phyloP scores from a whole-genome alignment of 2,113 vertebrate species.

The Mus pahari region DNA sequence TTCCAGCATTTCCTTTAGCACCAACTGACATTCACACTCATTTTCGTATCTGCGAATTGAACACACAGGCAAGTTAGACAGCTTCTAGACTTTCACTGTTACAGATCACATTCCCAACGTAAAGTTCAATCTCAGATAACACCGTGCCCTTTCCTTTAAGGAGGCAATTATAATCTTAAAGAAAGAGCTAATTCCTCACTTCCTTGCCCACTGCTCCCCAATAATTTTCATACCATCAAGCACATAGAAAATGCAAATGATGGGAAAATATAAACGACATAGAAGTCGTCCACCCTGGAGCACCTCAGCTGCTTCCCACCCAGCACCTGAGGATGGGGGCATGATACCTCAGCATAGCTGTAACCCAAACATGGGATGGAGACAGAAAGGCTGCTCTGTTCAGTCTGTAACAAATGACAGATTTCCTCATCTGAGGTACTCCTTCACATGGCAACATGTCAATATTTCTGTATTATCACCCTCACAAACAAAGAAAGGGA shows the following conservation, averaged over 20 bases:
- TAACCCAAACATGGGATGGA: background rate
- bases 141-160: background rate
- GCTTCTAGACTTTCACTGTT: background rate
- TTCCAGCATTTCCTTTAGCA: constrained; percentile 91
- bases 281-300: background rate
- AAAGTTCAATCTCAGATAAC: background rate
- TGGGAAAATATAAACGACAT: background rate
- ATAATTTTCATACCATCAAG: background rate
- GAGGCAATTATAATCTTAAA: background rate
- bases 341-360: background rate
- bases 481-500: background rate
- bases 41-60: constrained; percentile 91
- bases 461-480: constrained; percentile 4
- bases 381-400: background rate
- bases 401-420: background rate
- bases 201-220: background rate
- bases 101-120: background rate
- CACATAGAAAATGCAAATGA: background rate
- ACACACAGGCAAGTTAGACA: constrained; percentile 28
- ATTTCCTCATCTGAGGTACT: background rate
- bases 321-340: background rate
- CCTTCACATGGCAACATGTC: background rate
- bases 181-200: background rate
- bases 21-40: constrained; percentile 95
- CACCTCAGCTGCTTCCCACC: background rate